A percentile compares a stretch with the other conserved stretches of the same genome.
Evolutionary conservation across 2,888 invertebrate genomes (phyloP).

Genomic region (Caenorhabditis zanzibari): DNA sequence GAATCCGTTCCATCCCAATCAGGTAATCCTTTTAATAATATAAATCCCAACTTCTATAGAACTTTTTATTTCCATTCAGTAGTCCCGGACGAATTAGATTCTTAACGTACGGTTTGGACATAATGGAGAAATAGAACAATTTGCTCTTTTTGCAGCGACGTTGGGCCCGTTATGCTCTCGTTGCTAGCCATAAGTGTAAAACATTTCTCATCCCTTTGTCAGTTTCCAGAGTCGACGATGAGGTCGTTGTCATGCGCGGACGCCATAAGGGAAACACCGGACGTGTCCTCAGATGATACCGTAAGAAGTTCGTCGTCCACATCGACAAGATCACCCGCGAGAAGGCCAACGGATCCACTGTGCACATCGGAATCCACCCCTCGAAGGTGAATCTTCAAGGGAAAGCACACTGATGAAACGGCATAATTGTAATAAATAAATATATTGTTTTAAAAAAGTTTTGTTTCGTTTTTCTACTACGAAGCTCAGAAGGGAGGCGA

Average conservation of each 20-base stretch:
- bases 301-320: constrained; percentile 98
- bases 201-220: constrained; percentile 19
- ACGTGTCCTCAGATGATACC: constrained; percentile 94
- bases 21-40: constrained; percentile 87
- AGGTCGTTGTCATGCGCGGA: constrained; percentile 98
- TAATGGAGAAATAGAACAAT: constrained; percentile 57
- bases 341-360: constrained; percentile 98
- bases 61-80: constrained; percentile 60
- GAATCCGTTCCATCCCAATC: constrained; percentile 98
- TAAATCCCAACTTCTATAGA: background rate
- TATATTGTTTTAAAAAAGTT: constrained; percentile 66
- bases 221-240: constrained; percentile 89
- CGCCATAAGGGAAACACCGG: constrained; percentile 99
- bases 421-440: constrained; percentile 74
- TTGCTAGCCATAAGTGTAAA: constrained; percentile 62
- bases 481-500: too few species aligned
- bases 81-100: constrained; percentile 58
- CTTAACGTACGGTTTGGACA: constrained; percentile 67
- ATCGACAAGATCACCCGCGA: constrained; percentile 99
- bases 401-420: constrained; percentile 87
- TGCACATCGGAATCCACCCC: constrained; percentile 98
- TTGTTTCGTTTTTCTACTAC: background rate
- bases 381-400: constrained; percentile 98
- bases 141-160: constrained; percentile 57
- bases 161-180: constrained; percentile 18